A percentile compares a stretch with the other conserved stretches of the same genome.
These are phyloP conservation scores for Ophioninae sp. DNA, from an alignment of 2,888 invertebrate species.

Conservation along the genomic window DNA sequence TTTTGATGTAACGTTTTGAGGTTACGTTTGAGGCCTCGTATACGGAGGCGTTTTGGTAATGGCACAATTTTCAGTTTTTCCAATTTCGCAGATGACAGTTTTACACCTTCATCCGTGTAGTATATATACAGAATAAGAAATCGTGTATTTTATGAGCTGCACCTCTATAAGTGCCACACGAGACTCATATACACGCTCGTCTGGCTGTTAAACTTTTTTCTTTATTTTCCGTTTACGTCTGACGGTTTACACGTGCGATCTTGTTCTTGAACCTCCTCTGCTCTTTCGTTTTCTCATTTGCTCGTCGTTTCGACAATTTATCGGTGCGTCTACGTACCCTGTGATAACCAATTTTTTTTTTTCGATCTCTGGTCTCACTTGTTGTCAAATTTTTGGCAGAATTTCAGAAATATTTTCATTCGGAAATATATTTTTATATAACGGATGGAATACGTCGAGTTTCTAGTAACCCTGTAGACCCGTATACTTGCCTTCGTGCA, in stretches of 20 bases:
- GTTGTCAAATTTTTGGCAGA: neutral
- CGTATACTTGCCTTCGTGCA: neutral
- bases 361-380: neutral
- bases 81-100: slow-evolving; percentile 46
- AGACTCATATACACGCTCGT: slow-evolving; percentile 34
- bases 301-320: slow-evolving; percentile 14
- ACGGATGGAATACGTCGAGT: too few relatives aligned
- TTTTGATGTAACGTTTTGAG: too few relatives aligned
- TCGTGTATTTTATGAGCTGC: slow-evolving; percentile 37
- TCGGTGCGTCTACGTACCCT: neutral
- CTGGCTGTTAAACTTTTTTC: slow-evolving; percentile 10
- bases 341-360: slow-evolving; percentile 4
- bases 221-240: slow-evolving; percentile 14
- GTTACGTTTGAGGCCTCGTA: too few relatives aligned
- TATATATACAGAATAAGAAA: slow-evolving; percentile 15
- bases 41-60: neutral
- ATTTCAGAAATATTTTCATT: neutral
- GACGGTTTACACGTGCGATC: slow-evolving; percentile 26
- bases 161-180: slow-evolving; percentile 21
- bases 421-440: too few relatives aligned
- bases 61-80: slow-evolving; percentile 37
- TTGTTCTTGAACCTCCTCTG: slow-evolving; percentile 20
- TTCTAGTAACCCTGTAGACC: neutral
- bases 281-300: neutral
- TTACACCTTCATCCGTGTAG: neutral